Evolutionary conservation across 1,140 invertebrate species (phyloP).

Genomic region (Drosophila nannoptera): DNA sequence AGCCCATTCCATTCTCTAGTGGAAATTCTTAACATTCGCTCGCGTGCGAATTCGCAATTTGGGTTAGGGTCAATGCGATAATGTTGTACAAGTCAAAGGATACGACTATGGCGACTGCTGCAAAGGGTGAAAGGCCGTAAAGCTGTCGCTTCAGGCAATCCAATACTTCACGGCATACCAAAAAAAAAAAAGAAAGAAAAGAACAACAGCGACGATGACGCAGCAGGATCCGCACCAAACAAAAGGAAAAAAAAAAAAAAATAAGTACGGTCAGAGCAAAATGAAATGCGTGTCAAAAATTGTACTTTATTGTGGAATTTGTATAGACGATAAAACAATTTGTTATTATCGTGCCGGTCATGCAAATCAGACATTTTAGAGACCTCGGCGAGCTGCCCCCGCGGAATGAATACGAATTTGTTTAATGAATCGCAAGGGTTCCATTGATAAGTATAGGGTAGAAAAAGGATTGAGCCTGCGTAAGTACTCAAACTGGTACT

Average conservation of each 20-base stretch:
- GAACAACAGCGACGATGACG: slow-evolving; percentile 33
- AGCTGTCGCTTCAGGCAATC: slow-evolving; percentile 59
- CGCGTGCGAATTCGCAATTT: slow-evolving; percentile 72
- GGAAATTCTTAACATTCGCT: slow-evolving; percentile 31
- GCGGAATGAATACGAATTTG: slow-evolving; percentile 57
- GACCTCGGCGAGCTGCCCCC: slow-evolving; percentile 7
- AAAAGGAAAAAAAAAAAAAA: slow-evolving; percentile 4
- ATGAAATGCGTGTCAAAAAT: slow-evolving; percentile 60
- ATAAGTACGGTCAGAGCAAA: slow-evolving; percentile 25
- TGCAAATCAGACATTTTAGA: slow-evolving; percentile 41
- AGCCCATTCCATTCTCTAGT: slow-evolving; percentile 4
- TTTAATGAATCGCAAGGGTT: slow-evolving; percentile 73
- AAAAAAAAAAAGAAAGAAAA: slow-evolving; percentile 29
- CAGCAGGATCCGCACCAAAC: slow-evolving; percentile 19
- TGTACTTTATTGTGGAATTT: slow-evolving; percentile 67
- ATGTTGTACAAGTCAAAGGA: slow-evolving; percentile 68
- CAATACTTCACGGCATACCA: slow-evolving; percentile 24
- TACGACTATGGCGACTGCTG: slow-evolving; percentile 45
- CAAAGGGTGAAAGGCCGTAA: slow-evolving; percentile 66
- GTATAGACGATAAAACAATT: slow-evolving; percentile 77
- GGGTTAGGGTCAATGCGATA: slow-evolving; percentile 78
- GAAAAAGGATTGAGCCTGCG: not conserved
- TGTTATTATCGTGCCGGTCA: slow-evolving; percentile 69
- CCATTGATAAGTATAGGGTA: slow-evolving; percentile 47
- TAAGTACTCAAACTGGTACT: slow-evolving; percentile 37